A percentile compares a stretch with the other conserved stretches of the same genome.
phyloP scores from a whole-genome alignment of 2,888 invertebrate genomes.

The Epinotia brunnichana region DNA sequence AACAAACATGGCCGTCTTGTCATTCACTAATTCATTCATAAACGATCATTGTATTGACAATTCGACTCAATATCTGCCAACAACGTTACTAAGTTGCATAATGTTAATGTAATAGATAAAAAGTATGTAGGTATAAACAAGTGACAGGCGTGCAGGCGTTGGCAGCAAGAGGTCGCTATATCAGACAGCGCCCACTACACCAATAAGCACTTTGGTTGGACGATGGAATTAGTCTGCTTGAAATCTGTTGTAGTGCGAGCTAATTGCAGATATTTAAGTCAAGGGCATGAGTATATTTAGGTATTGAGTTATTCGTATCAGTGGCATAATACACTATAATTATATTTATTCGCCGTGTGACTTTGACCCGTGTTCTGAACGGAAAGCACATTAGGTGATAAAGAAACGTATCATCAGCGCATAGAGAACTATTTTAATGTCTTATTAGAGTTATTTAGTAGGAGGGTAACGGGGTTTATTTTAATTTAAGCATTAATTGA shows the following conservation, averaged over 20 bases:
- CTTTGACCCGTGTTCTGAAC: conserved; percentile 18
- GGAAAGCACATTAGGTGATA: conserved; percentile 17
- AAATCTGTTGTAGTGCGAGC: conserved; percentile 32
- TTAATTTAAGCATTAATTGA: neutral
- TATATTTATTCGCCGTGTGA: conserved; percentile 18
- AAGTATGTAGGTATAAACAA: conserved; percentile 28
- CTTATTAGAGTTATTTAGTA: too few relatives aligned
- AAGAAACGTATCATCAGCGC: neutral
- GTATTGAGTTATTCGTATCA: conserved; percentile 16
- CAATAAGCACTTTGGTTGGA: conserved; percentile 9
- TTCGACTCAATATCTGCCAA: conserved; percentile 63
- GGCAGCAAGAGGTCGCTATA: conserved; percentile 17
- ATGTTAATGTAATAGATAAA: conserved; percentile 21
- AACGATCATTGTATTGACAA: conserved; percentile 76
- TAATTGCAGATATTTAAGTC: conserved; percentile 44
- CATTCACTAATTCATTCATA: conserved; percentile 83
- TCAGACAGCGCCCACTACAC: conserved; percentile 7
- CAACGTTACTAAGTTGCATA: conserved; percentile 47
- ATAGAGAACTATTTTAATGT: neutral
- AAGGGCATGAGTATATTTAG: conserved; percentile 43
- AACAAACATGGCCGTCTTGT: conserved; percentile 81
- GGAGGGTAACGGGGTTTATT: neutral
- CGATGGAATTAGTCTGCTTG: conserved; percentile 25
- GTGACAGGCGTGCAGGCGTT: conserved; percentile 12
- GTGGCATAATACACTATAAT: conserved; percentile 20